Base-by-base conservation (phyloP, 2,888 invertebrate genomes). In the Netelia fuscicornis region DNA sequence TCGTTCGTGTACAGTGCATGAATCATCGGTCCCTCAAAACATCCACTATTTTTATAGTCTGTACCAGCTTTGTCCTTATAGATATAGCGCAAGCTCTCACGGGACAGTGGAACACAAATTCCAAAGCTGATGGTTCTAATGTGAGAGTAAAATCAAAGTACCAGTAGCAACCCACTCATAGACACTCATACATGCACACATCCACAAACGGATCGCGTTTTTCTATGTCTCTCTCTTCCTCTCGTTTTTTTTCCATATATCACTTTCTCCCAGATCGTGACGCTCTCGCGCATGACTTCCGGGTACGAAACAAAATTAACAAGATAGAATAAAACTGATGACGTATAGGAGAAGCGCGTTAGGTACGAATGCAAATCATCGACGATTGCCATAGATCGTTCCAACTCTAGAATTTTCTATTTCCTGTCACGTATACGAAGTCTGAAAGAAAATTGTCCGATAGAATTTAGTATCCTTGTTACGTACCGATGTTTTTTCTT, bases 191-290 rank as follows among this genome's bases (percentile, higher is more conserved):
- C 37, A 37, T 6, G 6, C 37, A 6, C 37, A 37, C 37, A 30
- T 30, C 30, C 30, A 37, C 37, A 37, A 37, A 37, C 37, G 37
- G 6, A 37, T 37, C 37, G 1, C 3, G 77, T 72, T 77, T 77
- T 77, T 84, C 72, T 54, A 54, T 60, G 20, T 56, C 56, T 20
- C 20, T 8, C 17, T 23, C 17, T 58, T 58, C 20, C 25, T 62
- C 65, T 67, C 56, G 44, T 42, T 71, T 71, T 71, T 70, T 68
- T 72, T 83, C 71, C 82, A 72, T 79, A 88, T 89, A 88, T 89
- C 86, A 90, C 90, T 91, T 90, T 90, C 89, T 91, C 90, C 89
- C 86, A 75, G 86, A 67, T 88, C 87, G 86, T 86, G 86, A 88
- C 83, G 87, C 81, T 86, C 84, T 83, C 75, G 83, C 72, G 74